Evolutionary conservation across 1,140 invertebrate species (phyloP).

Genomic region (Thaumetopoea pityocampa): DNA sequence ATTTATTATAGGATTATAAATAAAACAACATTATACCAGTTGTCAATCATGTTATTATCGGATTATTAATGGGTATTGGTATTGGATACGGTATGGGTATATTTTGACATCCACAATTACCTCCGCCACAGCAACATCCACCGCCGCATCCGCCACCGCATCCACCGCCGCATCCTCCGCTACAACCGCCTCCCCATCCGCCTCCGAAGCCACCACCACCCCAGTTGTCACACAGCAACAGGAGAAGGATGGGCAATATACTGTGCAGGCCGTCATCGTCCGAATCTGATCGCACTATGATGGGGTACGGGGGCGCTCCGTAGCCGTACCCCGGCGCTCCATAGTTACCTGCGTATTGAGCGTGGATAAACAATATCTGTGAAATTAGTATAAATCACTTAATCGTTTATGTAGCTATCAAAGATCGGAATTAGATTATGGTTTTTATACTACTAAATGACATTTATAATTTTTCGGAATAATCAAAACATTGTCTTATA

Average conservation of each 20-base stretch:
- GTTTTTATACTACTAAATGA: too few relatives aligned
- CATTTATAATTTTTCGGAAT: too few relatives aligned
- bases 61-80: constrained; percentile 29
- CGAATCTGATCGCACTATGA: constrained; percentile 27
- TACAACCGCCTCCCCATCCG: constrained; percentile 5
- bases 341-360: constrained; percentile 28
- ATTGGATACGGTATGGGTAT: constrained; percentile 47
- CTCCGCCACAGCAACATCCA: constrained; percentile 14
- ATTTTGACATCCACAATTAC: constrained; percentile 10
- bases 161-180: constrained; percentile 16
- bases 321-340: constrained; percentile 15
- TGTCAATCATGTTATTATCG: constrained; percentile 19
- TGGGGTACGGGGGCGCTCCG: constrained; percentile 27
- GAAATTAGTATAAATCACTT: constrained; percentile 1
- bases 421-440: too few relatives aligned
- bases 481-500: too few relatives aligned
- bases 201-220: constrained; percentile 15
- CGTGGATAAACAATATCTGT: constrained; percentile 29
- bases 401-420: background rate
- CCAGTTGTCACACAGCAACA: constrained; percentile 29
- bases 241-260: constrained; percentile 37
- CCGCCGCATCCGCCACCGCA: constrained; percentile 16
- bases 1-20: background rate
- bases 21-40: background rate
- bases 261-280: constrained; percentile 29